These are phyloP conservation scores for Stercorarius parasiticus DNA, from an alignment of 2,113 vertebrate genomes.

Conservation along the genomic window DNA sequence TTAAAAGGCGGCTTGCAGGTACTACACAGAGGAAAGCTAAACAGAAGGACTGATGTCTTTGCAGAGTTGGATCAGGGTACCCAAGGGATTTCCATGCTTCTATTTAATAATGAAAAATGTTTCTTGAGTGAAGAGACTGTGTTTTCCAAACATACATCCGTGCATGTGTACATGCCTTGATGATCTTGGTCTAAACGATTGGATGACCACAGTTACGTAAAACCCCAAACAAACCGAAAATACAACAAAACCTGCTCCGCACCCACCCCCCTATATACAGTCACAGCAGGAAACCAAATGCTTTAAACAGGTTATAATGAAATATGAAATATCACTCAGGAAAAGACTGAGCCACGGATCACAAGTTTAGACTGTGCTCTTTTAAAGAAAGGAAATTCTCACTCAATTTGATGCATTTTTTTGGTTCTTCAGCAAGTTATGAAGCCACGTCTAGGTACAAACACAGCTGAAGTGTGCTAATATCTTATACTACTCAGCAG, in stretches of 20 bases:
- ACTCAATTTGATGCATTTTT: not conserved
- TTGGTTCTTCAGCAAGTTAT: not conserved
- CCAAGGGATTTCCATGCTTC: not conserved
- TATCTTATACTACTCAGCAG: not conserved
- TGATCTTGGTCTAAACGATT: not conserved
- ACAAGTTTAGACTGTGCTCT: not conserved
- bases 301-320: not conserved
- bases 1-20: not conserved
- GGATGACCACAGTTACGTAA: not conserved
- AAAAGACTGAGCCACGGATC: not conserved
- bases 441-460: not conserved
- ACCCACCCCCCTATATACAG: too few relatives aligned
- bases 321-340: not conserved
- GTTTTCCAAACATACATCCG: not conserved
- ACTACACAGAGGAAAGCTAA: not conserved
- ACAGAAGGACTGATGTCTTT: not conserved
- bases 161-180: not conserved
- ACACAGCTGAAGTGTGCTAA: not conserved
- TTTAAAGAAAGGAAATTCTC: not conserved
- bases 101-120: not conserved
- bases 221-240: not conserved
- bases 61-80: not conserved
- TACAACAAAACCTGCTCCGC: fast-evolving
- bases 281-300: not conserved
- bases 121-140: not conserved